Conservation (phyloP, 2,888 invertebrate genomes). For the Hymenopus coronatus region DNA sequence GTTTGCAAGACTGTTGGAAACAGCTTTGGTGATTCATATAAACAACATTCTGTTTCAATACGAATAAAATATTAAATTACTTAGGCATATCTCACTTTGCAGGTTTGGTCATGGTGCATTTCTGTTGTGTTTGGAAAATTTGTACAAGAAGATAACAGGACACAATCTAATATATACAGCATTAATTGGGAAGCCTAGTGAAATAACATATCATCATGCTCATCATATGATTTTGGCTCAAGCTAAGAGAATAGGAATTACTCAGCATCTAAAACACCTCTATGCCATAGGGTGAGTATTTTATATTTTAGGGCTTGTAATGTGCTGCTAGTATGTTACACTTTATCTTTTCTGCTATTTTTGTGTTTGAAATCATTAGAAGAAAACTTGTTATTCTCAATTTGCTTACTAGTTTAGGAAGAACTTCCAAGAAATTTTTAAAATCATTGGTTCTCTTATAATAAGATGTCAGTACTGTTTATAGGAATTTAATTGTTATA, state of each 20-base stretch:
- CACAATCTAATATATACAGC: constrained; percentile 59
- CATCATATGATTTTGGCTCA: constrained; percentile 55
- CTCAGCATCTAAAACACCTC: constrained; percentile 51
- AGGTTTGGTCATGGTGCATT: constrained; percentile 65
- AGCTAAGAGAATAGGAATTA: constrained; percentile 52
- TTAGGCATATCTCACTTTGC: constrained; percentile 31
- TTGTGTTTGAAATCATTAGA: too few species aligned
- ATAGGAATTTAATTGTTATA: too few species aligned
- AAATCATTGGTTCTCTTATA: too few species aligned
- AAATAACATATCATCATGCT: constrained; percentile 63
- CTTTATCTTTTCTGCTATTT: too few species aligned
- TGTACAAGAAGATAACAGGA: constrained; percentile 62
- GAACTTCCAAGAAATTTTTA: too few species aligned
- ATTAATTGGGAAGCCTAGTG: constrained; percentile 63
- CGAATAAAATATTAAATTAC: not conserved
- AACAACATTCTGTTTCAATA: not conserved
- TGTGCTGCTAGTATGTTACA: too few species aligned
- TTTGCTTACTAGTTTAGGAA: too few species aligned
- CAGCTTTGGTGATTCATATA: not conserved
- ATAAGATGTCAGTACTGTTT: too few species aligned
- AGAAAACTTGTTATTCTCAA: too few species aligned
- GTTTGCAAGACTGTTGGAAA: too few species aligned
- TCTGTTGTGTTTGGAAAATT: constrained; percentile 57
- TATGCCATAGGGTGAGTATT: constrained; percentile 60
- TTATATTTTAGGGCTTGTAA: not conserved